Percentiles rank a stretch among this genome's conserved stretches.
phyloP scores from a whole-genome alignment of 2,888 invertebrate genomes.

The Drosophila sordidula region DNA sequence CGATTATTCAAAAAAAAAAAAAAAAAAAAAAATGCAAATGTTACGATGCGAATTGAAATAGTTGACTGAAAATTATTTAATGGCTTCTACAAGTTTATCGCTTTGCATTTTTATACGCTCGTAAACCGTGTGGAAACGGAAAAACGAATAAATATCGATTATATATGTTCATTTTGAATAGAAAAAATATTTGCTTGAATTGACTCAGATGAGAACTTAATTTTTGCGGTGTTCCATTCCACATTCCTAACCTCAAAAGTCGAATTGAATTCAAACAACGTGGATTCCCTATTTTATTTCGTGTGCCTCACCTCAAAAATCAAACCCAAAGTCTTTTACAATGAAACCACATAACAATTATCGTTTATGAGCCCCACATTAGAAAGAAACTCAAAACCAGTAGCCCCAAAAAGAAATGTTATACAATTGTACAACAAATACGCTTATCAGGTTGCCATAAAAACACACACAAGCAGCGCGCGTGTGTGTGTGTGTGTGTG shows the following conservation, averaged over 20 bases:
- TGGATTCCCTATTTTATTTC: background rate
- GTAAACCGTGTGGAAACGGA: background rate
- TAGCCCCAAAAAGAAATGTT: constrained; percentile 45
- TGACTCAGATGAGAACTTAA: background rate
- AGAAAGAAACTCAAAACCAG: constrained; percentile 43
- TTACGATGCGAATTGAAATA: constrained; percentile 5
- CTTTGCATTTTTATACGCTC: constrained; percentile 14
- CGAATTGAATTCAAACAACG: too few relatives aligned
- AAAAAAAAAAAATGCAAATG: constrained; percentile 14
- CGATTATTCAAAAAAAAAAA: constrained; percentile 36
- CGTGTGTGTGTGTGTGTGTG: background rate
- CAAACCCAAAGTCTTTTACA: background rate
- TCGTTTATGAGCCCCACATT: constrained; percentile 14
- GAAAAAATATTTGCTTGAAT: background rate
- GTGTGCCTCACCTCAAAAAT: background rate
- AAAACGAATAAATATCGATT: background rate
- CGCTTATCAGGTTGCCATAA: constrained; percentile 44
- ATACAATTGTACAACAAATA: constrained; percentile 46
- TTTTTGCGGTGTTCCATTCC: background rate
- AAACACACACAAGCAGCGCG: constrained; percentile 6
- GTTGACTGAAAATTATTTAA: constrained; percentile 4
- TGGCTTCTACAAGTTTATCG: background rate
- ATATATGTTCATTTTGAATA: background rate
- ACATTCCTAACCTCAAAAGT: background rate
- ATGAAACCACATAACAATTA: constrained; percentile 1